Base-by-base conservation (phyloP, 2,797 vertebrate species). In the Microctenopoma steveboyesi region DNA sequence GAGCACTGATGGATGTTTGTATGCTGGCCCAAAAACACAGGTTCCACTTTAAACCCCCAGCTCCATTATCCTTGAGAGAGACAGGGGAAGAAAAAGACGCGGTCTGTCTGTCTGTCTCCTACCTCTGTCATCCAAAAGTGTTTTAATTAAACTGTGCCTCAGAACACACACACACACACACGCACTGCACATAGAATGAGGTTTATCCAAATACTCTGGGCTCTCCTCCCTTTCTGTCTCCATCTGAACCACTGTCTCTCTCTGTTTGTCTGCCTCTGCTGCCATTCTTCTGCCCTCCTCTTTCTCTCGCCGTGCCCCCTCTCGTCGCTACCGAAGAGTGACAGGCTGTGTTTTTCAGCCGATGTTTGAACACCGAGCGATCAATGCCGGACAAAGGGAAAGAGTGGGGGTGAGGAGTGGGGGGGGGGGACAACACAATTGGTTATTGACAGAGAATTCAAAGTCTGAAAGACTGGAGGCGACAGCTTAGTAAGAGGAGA, bases 381-480 rank as follows among this genome's bases (percentile, higher is more conserved):
- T 95, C 93, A 92, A 93, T 94, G 89, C 85, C 58, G 89, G 89
- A 92, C 91, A 91, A 91, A 92, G 84, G 76, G 85, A 89, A 65
- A 75, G 72, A 87, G 87, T 72, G 86, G 74, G 86, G 83, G 84
- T 85, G 82, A 78, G 87, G 69, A 83, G 79, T 37, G 18, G 18
- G 18, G 78, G 81, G 85, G 90, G 78, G 82, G 80, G 78, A 80
- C 82, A 84, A 88, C 89, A 93, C 92, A 94, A 94, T 93, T 92
- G 91, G 88, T 93, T 94, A 94, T 94, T 95, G 94, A 95, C 93
- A 92, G 88, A 84, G 85, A 91, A 93, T 89, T 91, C 86, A 91
- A 91, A 90, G 90, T 88, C 88, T 91, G 86, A 93, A 90, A 91
- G 87, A 91, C 78, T 85, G 85, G 75, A 86, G 88, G 87, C 86